Percentiles rank a stretch among this genome's conserved stretches.
These are phyloP conservation scores for Quadroppia sp. DNA, from an alignment of 2,888 invertebrate species.

Conservation along the genomic window DNA sequence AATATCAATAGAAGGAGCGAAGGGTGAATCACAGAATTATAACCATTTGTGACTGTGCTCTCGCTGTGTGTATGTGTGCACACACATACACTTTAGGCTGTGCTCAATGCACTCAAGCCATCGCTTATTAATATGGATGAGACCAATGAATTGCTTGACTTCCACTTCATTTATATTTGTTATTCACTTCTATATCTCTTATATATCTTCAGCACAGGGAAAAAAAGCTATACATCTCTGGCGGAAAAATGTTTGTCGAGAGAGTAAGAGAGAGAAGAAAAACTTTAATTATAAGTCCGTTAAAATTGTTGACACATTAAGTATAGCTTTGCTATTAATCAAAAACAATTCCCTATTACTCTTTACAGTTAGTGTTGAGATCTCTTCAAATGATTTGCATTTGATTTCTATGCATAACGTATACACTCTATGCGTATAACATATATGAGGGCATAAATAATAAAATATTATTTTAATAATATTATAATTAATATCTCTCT, in stretches of 20 bases:
- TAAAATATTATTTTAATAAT: too few species aligned
- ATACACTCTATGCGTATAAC: too few species aligned
- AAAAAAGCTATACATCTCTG: too few species aligned
- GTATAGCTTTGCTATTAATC: not conserved
- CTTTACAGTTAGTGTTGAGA: too few species aligned
- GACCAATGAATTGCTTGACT: conserved; percentile 15
- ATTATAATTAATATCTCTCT: too few species aligned
- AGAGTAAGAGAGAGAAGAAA: too few species aligned
- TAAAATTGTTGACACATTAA: not conserved
- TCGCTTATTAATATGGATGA: conserved; percentile 9
- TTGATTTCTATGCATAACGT: too few species aligned
- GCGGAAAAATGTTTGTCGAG: too few species aligned
- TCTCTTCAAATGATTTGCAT: too few species aligned
- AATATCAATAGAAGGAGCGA: not conserved
- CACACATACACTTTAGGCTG: not conserved
- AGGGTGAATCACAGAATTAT: not conserved
- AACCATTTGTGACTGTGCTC: not conserved
- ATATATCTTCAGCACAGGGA: too few species aligned
- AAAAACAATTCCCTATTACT: conserved; percentile 5
- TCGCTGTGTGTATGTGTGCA: too few species aligned
- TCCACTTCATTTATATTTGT: conserved; percentile 11
- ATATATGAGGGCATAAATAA: too few species aligned
- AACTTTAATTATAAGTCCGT: not conserved
- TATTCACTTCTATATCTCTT: not conserved
- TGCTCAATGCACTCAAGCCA: not conserved